Evolutionary conservation across 2,113 vertebrate genomes (phyloP), one percentile per base, ranked within the genome.

Genomic region (Cyanistes caeruleus): DNA sequence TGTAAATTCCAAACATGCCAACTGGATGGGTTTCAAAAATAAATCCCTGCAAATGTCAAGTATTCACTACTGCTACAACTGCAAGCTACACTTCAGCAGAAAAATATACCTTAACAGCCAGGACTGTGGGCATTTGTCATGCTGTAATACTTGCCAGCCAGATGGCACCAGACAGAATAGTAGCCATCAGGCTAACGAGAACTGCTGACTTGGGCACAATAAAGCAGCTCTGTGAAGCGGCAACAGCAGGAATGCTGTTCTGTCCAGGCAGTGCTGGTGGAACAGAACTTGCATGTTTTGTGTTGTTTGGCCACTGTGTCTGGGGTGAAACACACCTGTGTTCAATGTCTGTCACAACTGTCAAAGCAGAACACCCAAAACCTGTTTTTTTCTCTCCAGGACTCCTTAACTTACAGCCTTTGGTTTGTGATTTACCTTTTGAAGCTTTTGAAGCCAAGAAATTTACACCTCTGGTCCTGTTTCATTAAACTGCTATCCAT

Each of bases 261-360:
- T 52, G 64, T 30, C 37, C 37, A 15, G 39, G 19, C 4, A 35
- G 25, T 0, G 0, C 35, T 49, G 25, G 24, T 30, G 65, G 48
- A 68, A 82, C 1, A 18, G 28, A 74, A 49, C 27, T 19, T 23
- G 64, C 9, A 8, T 4, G 3, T 55, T 87, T 94, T 51, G 56
- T 52, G 75, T 33, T 67, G 23, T 72, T 59, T 68, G 82, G n/a
- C 33, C 13, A 2, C 27, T 3, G 14, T 49, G 30, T 64, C 87
- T 87, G 53, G 52, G 75, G 64, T 82, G 68, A 92, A 93, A 94
- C 86, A 80, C 82, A 70, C 56, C 16, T 15, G 31, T 89, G 83
- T 89, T 87, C 87, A 95, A 96, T 97, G 97, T 98, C 97, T 97
- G 98, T 98, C 98, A 98, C 97, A 98, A 97, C 97, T 85, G 81